Conservation (phyloP, 2,888 invertebrate species). For the Drosophila macrospina region DNA sequence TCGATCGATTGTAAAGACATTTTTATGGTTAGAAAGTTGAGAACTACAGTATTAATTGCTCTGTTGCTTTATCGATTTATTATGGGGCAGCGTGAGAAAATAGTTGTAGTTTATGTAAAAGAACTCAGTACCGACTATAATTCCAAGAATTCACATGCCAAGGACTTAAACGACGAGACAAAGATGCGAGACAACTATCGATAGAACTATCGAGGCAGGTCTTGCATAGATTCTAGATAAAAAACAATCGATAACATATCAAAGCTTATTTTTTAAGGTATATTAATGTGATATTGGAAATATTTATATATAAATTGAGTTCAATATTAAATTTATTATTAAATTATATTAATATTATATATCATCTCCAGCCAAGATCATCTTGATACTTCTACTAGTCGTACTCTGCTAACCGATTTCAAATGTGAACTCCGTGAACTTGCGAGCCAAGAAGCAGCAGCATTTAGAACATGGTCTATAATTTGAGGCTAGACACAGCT, state of each 20-base stretch:
- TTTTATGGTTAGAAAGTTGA: constrained; percentile 8
- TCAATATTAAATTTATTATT: no score
- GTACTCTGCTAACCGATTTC: not conserved
- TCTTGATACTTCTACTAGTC: no score
- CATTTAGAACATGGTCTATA: constrained; percentile 13
- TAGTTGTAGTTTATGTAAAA: not conserved
- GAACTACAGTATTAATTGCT: not conserved
- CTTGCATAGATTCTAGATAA: no score
- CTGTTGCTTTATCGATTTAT: constrained; percentile 9
- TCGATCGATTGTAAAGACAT: constrained; percentile 3
- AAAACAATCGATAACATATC: no score
- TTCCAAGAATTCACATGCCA: not conserved
- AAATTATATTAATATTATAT: no score
- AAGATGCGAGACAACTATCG: not conserved
- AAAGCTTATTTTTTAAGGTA: not conserved
- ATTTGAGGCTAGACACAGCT: constrained; percentile 8
- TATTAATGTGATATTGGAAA: no score
- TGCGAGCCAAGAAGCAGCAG: not conserved
- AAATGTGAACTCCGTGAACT: constrained; percentile 5
- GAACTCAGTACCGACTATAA: not conserved
- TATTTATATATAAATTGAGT: no score
- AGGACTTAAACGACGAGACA: no score
- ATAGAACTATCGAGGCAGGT: no score
- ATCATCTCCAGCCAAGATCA: no score
- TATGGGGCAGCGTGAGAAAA: not conserved